Conservation (phyloP, 1,140 invertebrate species). For the fruit fly (Drosophila melanogaster) region Release_6_plus_ISO1_MT NC_004354.4:12237501-12238000, state of each 20-base stretch:
- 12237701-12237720: conserved; percentile 23
- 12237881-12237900: background rate
- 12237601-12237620: conserved; percentile 21
- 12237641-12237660: conserved; percentile 47
- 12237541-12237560: conserved; percentile 48
- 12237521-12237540: background rate
- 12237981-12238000: conserved; percentile 34
- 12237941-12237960: conserved; percentile 15
- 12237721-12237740: conserved; percentile 19
- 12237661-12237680: conserved; percentile 32
- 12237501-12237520: conserved; percentile 1
- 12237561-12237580: conserved; percentile 38
- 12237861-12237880: too few relatives aligned
- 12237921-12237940: background rate
- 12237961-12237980: background rate
- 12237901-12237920: too few relatives aligned
- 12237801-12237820: too few relatives aligned
- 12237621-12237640: conserved; percentile 41
- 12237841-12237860: too few relatives aligned
- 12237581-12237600: conserved; percentile 57
- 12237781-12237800: background rate
- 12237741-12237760: background rate
- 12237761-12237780: background rate
- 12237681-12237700: conserved; percentile 60
- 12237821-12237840: too few relatives aligned